Conservation (phyloP, 2,888 invertebrate species). For the Hofmannophila pseudospretella region DNA sequence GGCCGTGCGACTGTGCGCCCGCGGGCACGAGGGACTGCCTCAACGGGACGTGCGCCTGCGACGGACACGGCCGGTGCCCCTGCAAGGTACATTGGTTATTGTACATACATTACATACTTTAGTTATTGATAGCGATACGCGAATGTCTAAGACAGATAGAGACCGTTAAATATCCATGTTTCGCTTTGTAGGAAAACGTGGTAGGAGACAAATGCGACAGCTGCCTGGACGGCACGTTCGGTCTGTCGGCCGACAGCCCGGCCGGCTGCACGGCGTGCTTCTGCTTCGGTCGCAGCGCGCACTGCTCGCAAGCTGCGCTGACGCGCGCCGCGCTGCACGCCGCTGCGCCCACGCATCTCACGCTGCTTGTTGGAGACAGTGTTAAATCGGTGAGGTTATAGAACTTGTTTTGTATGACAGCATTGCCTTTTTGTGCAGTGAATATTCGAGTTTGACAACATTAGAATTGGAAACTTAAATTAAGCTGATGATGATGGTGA, state of each 20-base stretch:
- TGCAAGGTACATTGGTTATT: too few relatives aligned
- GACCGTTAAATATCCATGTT: background rate
- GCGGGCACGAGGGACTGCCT: conserved; percentile 82
- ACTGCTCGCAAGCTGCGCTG: conserved; percentile 88
- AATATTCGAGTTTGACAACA: too few relatives aligned
- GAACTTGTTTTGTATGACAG: too few relatives aligned
- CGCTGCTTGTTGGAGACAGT: conserved; percentile 35
- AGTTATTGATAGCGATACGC: too few relatives aligned
- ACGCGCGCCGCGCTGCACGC: conserved; percentile 89
- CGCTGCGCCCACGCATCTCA: conserved; percentile 73
- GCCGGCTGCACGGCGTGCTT: conserved; percentile 97
- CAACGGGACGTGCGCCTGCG: conserved; percentile 82
- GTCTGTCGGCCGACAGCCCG: conserved; percentile 85
- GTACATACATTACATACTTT: too few relatives aligned
- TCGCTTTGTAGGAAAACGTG: conserved; percentile 82
- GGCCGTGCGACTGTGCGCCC: conserved; percentile 88
- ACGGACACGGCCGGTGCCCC: conserved; percentile 87
- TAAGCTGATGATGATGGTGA: too few relatives aligned
- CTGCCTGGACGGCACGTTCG: conserved; percentile 92
- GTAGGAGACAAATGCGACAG: conserved; percentile 89
- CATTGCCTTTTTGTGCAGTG: too few relatives aligned
- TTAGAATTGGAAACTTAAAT: too few relatives aligned
- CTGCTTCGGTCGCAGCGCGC: conserved; percentile 92
- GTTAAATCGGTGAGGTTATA: conserved; percentile 13
- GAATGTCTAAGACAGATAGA: too few relatives aligned